Conservation (phyloP, 2,797 vertebrate species). For the Apodemus agrarius region DNA sequence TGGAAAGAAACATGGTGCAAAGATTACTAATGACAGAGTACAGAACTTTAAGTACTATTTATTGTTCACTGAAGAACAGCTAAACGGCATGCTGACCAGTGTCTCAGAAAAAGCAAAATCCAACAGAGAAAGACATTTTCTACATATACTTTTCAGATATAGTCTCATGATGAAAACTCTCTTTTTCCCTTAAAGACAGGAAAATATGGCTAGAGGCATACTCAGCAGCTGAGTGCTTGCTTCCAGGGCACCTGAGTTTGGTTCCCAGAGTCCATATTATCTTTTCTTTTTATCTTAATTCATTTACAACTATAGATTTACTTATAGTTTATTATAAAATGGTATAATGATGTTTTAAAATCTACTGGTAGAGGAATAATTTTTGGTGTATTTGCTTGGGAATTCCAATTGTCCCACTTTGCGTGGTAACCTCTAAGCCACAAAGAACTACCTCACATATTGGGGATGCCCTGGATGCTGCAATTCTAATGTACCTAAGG, state of each 20-base stretch:
- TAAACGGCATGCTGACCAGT: background rate
- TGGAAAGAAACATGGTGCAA: constrained; percentile 18
- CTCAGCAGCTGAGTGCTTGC: background rate
- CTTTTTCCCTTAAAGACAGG: constrained; percentile 69
- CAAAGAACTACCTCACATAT: background rate
- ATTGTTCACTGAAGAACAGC: background rate
- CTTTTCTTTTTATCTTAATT: background rate
- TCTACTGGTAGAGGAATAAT: constrained; percentile 6
- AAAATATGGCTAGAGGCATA: constrained; percentile 44
- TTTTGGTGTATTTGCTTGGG: constrained; percentile 43
- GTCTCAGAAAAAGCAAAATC: constrained; percentile 36
- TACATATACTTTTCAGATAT: constrained; percentile 72
- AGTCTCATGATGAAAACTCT: constrained; percentile 70
- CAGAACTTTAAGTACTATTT: background rate
- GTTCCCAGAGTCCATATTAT: background rate
- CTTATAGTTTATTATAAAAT: constrained; percentile 46
- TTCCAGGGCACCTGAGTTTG: background rate
- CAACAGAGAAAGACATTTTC: background rate
- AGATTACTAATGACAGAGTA: constrained; percentile 19
- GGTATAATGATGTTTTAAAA: constrained; percentile 7
- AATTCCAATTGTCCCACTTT: background rate
- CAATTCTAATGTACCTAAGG: constrained; percentile 53
- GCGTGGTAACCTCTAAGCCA: background rate
- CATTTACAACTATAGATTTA: constrained; percentile 32
- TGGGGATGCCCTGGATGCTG: background rate